Evolutionary conservation across 2,113 vertebrate species (phyloP).

Genomic region (Aepyceros melampus): DNA sequence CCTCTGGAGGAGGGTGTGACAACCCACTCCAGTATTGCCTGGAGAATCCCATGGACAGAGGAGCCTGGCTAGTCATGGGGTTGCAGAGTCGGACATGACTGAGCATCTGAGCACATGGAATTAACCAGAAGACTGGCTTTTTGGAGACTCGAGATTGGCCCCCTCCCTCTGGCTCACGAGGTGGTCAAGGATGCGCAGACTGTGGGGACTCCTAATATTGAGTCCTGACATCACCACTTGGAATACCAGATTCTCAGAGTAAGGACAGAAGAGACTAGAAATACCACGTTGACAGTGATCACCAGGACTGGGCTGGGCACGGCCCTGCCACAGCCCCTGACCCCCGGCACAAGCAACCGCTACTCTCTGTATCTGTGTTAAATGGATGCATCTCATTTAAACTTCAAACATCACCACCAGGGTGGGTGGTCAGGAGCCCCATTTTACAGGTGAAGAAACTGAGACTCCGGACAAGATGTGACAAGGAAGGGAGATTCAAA

Average conservation of each 20-base stretch:
- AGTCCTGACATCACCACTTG: not conserved
- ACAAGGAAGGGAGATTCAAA: not conserved
- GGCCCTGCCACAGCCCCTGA: not conserved
- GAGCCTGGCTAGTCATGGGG: not conserved
- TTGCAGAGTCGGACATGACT: not conserved
- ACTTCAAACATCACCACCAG: not conserved
- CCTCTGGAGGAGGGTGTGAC: not conserved
- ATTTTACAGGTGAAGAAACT: not conserved
- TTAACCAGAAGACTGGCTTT: not conserved
- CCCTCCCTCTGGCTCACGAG: not conserved
- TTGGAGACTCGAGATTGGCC: rapidly evolving
- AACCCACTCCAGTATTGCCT: not conserved
- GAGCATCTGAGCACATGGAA: not conserved
- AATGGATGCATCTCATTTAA: not conserved
- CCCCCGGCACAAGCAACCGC: not conserved
- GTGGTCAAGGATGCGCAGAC: not conserved
- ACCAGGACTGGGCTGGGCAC: not conserved
- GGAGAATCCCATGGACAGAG: not conserved
- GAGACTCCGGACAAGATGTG: not conserved
- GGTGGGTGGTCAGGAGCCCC: not conserved
- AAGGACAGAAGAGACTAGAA: not conserved
- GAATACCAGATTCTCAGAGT: not conserved
- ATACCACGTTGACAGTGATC: too few species aligned
- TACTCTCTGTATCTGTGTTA: not conserved
- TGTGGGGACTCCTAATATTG: not conserved